A percentile compares a stretch with the other conserved stretches of the same genome.
These are phyloP conservation scores for Zaprionus nigranus DNA, from an alignment of 1,140 invertebrate species.

Conservation along the genomic window DNA sequence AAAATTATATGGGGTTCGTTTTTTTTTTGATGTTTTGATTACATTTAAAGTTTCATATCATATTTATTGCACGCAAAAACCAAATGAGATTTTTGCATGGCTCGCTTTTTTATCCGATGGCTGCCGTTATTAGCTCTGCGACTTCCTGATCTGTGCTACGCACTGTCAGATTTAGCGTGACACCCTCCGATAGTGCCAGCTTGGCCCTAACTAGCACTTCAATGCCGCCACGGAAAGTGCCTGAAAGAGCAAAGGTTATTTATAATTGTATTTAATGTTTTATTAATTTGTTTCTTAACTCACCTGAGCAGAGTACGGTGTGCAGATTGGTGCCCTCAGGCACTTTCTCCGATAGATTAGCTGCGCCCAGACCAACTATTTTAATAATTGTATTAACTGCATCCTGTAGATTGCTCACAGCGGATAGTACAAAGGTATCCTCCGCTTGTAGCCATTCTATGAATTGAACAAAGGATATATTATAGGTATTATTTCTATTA, in stretches of 20 bases:
- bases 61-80: constrained; percentile 67
- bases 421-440: constrained; percentile 95
- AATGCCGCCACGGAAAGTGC: constrained; percentile 94
- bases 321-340: constrained; percentile 93
- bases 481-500: neutral
- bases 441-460: constrained; percentile 90
- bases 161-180: constrained; percentile 90
- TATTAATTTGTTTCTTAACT: constrained; percentile 11
- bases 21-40: constrained; percentile 49
- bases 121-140: constrained; percentile 94
- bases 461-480: neutral
- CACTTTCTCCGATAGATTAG: constrained; percentile 94
- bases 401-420: constrained; percentile 92
- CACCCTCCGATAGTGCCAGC: constrained; percentile 91
- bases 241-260: constrained; percentile 75
- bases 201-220: constrained; percentile 95
- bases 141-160: constrained; percentile 88
- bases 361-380: constrained; percentile 95
- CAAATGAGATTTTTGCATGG: constrained; percentile 65
- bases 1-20: constrained; percentile 53
- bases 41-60: constrained; percentile 61
- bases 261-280: neutral
- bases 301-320: constrained; percentile 91
- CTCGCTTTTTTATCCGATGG: constrained; percentile 89
- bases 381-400: constrained; percentile 94